Conservation (phyloP, 53 echinoderm and acorn worm species). For the Astropecten irregularis region DNA sequence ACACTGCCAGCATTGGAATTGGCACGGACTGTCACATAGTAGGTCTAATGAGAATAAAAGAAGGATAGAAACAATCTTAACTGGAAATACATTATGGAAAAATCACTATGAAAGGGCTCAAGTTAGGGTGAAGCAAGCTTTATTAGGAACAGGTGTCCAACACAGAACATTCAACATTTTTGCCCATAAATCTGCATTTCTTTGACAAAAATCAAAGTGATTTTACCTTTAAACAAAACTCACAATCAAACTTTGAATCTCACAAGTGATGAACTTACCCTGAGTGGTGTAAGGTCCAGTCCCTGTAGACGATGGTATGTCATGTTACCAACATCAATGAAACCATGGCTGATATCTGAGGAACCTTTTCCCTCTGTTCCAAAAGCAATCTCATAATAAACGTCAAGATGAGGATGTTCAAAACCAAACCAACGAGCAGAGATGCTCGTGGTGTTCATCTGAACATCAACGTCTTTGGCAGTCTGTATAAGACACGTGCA, state of each 20-base stretch:
- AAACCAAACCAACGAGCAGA: constrained; percentile 60
- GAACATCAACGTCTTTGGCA: constrained; percentile 47
- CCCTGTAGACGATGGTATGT: not conserved
- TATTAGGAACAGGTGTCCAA: too few relatives aligned
- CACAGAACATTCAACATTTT: too few relatives aligned
- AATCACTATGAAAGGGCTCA: too few relatives aligned
- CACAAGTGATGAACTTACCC: constrained; percentile 15
- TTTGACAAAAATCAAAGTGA: too few relatives aligned
- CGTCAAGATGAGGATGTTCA: constrained; percentile 55
- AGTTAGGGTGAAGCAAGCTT: too few relatives aligned
- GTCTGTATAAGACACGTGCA: too few relatives aligned
- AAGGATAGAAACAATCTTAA: too few relatives aligned
- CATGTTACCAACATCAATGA: constrained; percentile 9
- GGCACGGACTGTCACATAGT: constrained; percentile 50
- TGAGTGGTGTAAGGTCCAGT: constrained; percentile 22
- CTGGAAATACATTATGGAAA: too few relatives aligned
- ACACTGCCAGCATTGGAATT: constrained; percentile 40
- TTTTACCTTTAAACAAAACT: too few relatives aligned
- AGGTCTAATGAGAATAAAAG: constrained; percentile 15
- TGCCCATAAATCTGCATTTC: too few relatives aligned
- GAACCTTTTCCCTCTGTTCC: not conserved
- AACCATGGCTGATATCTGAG: constrained; percentile 34
- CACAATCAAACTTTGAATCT: too few relatives aligned
- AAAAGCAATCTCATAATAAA: constrained; percentile 48
- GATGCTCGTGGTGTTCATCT: constrained; percentile 8